Percentiles rank a stretch among this genome's conserved stretches.
These are phyloP conservation scores for Choristoneura fumiferana DNA, from an alignment of 1,140 invertebrate species.

Conservation along the genomic window DNA sequence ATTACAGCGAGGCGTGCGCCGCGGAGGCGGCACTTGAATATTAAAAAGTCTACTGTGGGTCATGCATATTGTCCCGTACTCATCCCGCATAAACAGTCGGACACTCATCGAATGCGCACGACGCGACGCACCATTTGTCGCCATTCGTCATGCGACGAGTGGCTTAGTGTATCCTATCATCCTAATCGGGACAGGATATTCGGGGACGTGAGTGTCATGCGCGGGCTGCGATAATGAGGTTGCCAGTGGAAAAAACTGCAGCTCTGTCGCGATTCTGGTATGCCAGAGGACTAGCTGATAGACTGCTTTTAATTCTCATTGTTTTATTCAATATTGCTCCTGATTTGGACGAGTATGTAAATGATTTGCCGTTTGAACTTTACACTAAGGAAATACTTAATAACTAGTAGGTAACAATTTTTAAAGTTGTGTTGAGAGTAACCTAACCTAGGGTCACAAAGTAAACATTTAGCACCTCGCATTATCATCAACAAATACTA, in stretches of 20 bases:
- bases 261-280: neutral
- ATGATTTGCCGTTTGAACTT: no score
- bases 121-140: slow-evolving; percentile 32
- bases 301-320: neutral
- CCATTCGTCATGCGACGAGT: slow-evolving; percentile 3
- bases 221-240: slow-evolving; percentile 6
- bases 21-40: slow-evolving; percentile 66
- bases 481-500: no score
- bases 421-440: no score
- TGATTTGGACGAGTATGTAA: no score
- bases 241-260: slow-evolving; percentile 1
- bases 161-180: slow-evolving; percentile 5
- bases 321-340: neutral
- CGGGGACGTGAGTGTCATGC: slow-evolving; percentile 8
- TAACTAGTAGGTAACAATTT: no score
- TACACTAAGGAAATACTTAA: no score
- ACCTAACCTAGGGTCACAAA: no score
- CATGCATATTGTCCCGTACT: slow-evolving; percentile 60
- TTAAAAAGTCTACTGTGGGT: slow-evolving; percentile 63
- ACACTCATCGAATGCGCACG: slow-evolving; percentile 22
- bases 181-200: slow-evolving; percentile 16
- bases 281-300: neutral
- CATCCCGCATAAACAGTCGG: slow-evolving; percentile 40
- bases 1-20: slow-evolving; percentile 65
- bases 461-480: no score